phyloP scores from a whole-genome alignment of 2,888 invertebrate species.

The Limnephilus lunatus region DNA sequence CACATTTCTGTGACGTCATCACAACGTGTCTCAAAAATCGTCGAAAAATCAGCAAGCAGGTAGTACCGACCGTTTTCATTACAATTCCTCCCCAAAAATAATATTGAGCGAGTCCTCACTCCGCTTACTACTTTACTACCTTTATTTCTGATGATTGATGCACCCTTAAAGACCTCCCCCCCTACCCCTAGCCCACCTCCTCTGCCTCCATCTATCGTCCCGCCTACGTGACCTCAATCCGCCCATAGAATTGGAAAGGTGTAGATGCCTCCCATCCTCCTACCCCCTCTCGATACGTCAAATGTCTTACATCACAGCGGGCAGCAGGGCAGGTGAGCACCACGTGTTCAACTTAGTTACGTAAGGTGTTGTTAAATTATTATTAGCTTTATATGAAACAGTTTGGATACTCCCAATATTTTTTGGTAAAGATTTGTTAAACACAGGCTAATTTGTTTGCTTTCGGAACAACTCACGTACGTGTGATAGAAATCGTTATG shows the following conservation, averaged over 20 bases:
- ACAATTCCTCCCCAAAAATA: not conserved
- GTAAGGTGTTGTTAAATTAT: not conserved
- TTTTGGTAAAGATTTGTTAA: too few species aligned
- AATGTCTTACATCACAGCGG: conserved; percentile 28
- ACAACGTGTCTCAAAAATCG: not conserved
- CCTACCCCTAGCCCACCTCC: not conserved
- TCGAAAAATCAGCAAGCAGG: not conserved
- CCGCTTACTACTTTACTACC: not conserved
- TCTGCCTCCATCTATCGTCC: not conserved
- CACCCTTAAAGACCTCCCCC: conserved; percentile 25
- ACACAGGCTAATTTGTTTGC: too few species aligned
- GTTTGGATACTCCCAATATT: not conserved
- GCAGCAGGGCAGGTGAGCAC: not conserved
- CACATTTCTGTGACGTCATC: not conserved
- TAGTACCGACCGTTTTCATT: not conserved
- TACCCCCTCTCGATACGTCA: not conserved
- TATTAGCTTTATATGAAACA: not conserved
- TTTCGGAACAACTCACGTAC: too few species aligned
- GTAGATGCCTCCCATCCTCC: not conserved
- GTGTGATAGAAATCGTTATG: too few species aligned
- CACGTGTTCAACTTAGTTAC: not conserved
- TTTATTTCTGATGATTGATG: conserved; percentile 39
- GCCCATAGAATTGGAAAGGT: conserved; percentile 21
- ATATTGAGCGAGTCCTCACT: not conserved
- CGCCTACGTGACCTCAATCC: conserved; percentile 33